phyloP scores from a whole-genome alignment of 2,797 vertebrate species.

The Gila robusta region DNA sequence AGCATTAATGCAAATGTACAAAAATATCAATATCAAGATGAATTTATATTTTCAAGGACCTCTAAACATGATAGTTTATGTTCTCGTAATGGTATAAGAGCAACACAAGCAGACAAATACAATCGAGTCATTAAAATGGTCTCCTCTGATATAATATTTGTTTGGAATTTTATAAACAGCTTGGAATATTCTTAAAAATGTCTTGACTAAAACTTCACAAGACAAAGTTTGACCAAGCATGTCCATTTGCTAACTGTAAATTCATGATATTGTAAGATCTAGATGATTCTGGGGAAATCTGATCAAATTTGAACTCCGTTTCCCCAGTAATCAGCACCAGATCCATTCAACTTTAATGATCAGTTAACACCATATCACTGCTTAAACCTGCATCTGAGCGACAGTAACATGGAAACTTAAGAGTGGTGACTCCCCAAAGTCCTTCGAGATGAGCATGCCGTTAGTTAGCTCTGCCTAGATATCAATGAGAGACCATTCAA shows the following conservation, averaged over 20 bases:
- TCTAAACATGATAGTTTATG: neutral
- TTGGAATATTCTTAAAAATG: neutral
- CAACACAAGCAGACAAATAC: neutral
- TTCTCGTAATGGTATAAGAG: neutral
- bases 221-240: neutral
- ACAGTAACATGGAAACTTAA: conserved; percentile 51
- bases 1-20: neutral
- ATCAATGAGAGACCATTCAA: conserved; percentile 51
- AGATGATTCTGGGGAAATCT: conserved; percentile 33
- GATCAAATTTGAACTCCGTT: conserved; percentile 53
- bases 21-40: neutral
- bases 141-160: neutral
- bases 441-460: conserved; percentile 18
- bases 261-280: conserved; percentile 12
- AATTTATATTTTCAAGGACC: neutral
- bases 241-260: conserved; percentile 5
- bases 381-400: conserved; percentile 30
- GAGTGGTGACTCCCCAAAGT: conserved; percentile 25
- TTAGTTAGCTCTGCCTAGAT: conserved; percentile 38
- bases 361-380: conserved; percentile 31
- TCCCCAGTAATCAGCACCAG: conserved; percentile 61
- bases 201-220: neutral
- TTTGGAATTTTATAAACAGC: neutral
- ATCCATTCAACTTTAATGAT: conserved; percentile 61
- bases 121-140: neutral